Conservation (phyloP, 2,797 vertebrate genomes). For the Scolopax bukidnonensis region DNA sequence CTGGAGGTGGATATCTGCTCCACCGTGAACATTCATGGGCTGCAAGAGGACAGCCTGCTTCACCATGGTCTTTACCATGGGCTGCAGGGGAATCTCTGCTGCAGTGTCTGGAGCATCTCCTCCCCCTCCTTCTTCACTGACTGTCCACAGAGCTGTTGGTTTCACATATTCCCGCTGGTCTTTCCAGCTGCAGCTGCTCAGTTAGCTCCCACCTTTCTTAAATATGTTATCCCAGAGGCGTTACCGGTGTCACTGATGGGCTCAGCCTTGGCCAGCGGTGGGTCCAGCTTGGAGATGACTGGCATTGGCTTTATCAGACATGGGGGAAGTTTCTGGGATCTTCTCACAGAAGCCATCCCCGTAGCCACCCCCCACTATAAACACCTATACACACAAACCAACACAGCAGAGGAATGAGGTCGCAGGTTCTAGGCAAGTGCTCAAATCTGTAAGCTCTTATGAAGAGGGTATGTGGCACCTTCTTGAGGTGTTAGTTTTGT, state of each 20-base stretch:
- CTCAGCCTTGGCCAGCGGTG: not conserved
- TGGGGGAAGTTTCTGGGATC: not conserved
- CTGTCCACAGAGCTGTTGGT: no score
- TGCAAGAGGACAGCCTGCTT: no score
- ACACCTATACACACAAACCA: not conserved
- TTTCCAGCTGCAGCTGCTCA: no score
- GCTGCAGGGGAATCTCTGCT: no score
- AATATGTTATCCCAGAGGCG: not conserved
- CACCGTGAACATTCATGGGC: no score
- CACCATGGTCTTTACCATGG: no score
- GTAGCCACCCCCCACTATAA: not conserved
- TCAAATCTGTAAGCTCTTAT: not conserved
- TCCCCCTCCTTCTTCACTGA: no score
- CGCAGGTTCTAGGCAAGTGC: not conserved
- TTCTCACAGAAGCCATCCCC: not conserved
- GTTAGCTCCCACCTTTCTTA: not conserved
- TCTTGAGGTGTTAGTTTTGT: not conserved
- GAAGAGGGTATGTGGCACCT: not conserved
- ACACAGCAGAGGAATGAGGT: not conserved
- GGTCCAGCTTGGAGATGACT: not conserved
- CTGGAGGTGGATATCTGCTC: no score
- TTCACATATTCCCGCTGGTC: no score
- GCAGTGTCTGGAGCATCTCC: no score
- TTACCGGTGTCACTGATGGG: not conserved
- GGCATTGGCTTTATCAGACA: not conserved